Base-by-base conservation (phyloP, 1,140 invertebrate genomes). In the Chymomyza costata region DNA sequence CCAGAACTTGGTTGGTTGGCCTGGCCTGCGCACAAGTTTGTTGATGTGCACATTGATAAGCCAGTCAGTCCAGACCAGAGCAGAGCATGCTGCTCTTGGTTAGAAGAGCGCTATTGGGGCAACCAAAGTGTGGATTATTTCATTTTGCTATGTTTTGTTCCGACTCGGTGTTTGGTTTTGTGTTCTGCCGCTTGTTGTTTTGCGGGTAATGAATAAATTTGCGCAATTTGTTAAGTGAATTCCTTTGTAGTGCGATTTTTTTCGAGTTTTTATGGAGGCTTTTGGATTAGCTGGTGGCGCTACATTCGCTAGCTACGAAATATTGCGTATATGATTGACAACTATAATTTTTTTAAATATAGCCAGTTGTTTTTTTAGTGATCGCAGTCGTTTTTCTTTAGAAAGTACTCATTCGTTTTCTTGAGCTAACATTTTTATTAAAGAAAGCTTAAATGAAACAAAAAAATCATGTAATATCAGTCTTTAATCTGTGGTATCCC, bases 151-250 rank as follows among this genome's bases (percentile, higher is more conserved):
- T 71, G 73, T 78, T 78, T 76, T 76, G 70, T 66, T 66, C 50
- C 66, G 66, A 52, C 71, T 51, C 35, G 40, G 45, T 8, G 15
- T 6, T 6, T 14, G 21, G 16, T 16, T 6, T n/a, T n/a, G n/a
- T 18, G 17, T 13, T 11, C 16, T 39, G 21, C 44, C 31, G 18
- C n/a, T 17, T 61, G 73, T 67, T 78, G 57, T 71, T 78, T 59
- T 47, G 73, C 62, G 71, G 73, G 73, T 80, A 80, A 81, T 80
- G 73, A 80, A 80, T 80, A 80, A 80, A 80, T 80, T 80, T 80
- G 73, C 64, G 74, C 73, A 80, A 80, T 80, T 80, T 80, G 73
- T 80, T 80, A 80, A 80, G 73, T 80, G 73, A 80, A 80, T 80
- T 80, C 74, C 67, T 80, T 80, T 78, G 73, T 80, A 80, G 73